Evolutionary conservation across 1,140 invertebrate species (phyloP), one percentile per base, ranked within the genome.

Genomic region (Riptortus pedestris): DNA sequence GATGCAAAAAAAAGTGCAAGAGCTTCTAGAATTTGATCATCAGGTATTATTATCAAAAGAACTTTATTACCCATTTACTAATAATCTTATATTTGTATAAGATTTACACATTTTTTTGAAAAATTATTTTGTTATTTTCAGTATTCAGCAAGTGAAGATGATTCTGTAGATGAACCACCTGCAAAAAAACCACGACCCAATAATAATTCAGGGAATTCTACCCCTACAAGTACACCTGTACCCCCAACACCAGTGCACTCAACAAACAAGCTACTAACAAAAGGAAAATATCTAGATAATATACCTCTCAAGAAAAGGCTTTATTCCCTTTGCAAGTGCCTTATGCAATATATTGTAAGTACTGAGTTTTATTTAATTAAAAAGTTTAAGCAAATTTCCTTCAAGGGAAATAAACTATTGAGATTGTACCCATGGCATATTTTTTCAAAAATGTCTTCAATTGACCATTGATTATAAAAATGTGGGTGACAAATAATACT

Each of bases 1-100:
- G 62, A 89, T 94, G 85, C 85, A 90, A 71, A 81, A 83, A 57
- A 89, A 88, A 73, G 87, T 91, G 0, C 85, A 91, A 76, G 90
- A 94, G 73, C 74, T 91, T 55, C 78, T 88, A 65, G 86, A 88
- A 67, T 82, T 85, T 63, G 85, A 88, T 27, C 65, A 69, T 60
- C 66, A 69, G 65, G 68, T 69, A 65, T 28, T 18, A 29, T 52
- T 58, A 20, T 48, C 33, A 24, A 27, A n/a, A 47, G 29, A 24
- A 62, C 7, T 51, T 51, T 12, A 24, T 24, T 18, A 2, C n/a
- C 2, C 26, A 33, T 33, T 33, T 43, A 29, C 20, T 2, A 28
- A 20, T 31, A 31, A 38, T 33, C 18, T 28, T 18, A 11, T 60
- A 18, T 38, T 33, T 43, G 2, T 38, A 11, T 2, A 38, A 38